Evolutionary conservation across 2,888 invertebrate species (phyloP).

Genomic region (Bombylius major): DNA sequence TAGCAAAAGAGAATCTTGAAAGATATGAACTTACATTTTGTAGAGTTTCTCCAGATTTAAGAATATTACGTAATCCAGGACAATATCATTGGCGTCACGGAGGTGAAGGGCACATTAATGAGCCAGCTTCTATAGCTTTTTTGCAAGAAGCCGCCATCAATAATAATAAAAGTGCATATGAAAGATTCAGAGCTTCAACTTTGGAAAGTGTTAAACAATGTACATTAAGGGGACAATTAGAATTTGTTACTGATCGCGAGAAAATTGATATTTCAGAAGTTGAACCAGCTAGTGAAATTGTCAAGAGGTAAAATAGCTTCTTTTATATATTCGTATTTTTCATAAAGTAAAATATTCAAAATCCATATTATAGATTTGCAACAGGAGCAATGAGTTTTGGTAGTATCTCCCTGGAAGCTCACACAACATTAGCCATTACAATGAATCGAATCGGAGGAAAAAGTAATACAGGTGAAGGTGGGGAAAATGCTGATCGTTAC

Average conservation of each 20-base stretch:
- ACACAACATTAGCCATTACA: constrained; percentile 85
- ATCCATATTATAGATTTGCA: constrained; percentile 27
- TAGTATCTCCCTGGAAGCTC: constrained; percentile 93
- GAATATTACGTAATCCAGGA: constrained; percentile 71
- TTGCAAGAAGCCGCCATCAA: constrained; percentile 74
- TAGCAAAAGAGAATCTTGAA: constrained; percentile 75
- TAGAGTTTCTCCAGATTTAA: constrained; percentile 48
- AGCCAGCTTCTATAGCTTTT: constrained; percentile 65
- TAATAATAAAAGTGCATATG: constrained; percentile 73
- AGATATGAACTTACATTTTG: constrained; percentile 62
- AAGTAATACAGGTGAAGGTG: constrained; percentile 98
- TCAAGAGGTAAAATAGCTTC: constrained; percentile 64
- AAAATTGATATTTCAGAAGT: constrained; percentile 78
- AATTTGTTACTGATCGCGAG: constrained; percentile 63
- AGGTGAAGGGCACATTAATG: constrained; percentile 96
- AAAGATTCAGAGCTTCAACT: constrained; percentile 73
- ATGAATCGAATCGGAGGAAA: constrained; percentile 97
- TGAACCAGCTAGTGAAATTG: constrained; percentile 87
- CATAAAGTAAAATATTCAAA: background rate
- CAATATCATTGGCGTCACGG: constrained; percentile 94
- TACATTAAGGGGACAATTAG: constrained; percentile 85
- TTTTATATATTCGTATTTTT: background rate
- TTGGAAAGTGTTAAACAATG: constrained; percentile 74
- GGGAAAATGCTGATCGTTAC: constrained; percentile 70
- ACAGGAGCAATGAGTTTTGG: constrained; percentile 93